Conservation (phyloP, 1,140 invertebrate genomes). For the Pachypsylla venusta region DNA sequence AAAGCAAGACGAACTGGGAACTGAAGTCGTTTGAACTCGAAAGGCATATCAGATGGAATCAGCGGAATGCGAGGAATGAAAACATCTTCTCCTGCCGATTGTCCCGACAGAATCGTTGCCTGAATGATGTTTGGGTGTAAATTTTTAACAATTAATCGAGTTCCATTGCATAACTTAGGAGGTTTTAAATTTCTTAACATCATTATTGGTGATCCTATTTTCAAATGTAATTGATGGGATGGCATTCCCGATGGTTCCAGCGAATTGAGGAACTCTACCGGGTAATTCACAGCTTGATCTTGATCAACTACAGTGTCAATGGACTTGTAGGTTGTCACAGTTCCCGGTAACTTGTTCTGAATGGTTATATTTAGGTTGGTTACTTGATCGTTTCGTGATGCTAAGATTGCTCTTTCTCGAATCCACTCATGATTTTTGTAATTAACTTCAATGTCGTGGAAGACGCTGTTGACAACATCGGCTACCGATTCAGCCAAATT, state of each 20-base stretch:
- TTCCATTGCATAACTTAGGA: slow-evolving; percentile 33
- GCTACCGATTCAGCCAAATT: slow-evolving; percentile 24
- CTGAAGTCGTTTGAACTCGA: slow-evolving; percentile 33
- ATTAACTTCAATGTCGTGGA: slow-evolving; percentile 29
- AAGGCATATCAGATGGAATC: slow-evolving; percentile 29
- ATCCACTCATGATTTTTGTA: slow-evolving; percentile 30
- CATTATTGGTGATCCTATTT: slow-evolving; percentile 9
- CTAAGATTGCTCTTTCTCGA: slow-evolving; percentile 28
- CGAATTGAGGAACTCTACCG: slow-evolving; percentile 11
- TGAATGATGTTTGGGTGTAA: slow-evolving; percentile 30
- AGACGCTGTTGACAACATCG: slow-evolving; percentile 29
- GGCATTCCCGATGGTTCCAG: not conserved
- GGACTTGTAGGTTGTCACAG: not conserved
- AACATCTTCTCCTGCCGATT: slow-evolving; percentile 29
- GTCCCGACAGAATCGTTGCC: slow-evolving; percentile 30
- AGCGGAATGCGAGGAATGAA: slow-evolving; percentile 31
- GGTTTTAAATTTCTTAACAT: slow-evolving; percentile 1
- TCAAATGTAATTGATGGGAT: slow-evolving; percentile 8
- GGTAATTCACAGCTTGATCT: not conserved
- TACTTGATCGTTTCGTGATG: slow-evolving; percentile 30
- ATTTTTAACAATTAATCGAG: slow-evolving; percentile 30
- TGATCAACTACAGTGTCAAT: not conserved
- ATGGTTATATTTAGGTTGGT: slow-evolving; percentile 27
- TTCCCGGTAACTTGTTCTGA: no score
- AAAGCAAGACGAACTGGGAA: slow-evolving; percentile 36